Conservation (phyloP, 1,140 invertebrate species). For the Mylabris phalerata region DNA sequence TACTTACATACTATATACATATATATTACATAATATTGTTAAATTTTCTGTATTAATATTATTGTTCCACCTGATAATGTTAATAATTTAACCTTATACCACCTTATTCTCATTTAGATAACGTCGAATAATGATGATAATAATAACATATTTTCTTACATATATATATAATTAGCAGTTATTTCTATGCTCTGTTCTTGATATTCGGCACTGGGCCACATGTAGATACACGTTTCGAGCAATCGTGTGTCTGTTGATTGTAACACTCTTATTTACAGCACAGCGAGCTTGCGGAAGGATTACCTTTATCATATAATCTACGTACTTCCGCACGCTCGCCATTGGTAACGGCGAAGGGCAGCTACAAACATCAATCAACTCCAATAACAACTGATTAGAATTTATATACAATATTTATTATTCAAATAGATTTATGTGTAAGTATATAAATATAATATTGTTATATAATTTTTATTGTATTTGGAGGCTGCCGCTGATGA, state of each 20-base stretch:
- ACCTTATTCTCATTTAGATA: slow-evolving; percentile 6
- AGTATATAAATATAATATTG: not conserved
- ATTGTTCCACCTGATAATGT: slow-evolving; percentile 1
- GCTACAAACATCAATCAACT: not conserved
- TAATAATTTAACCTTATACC: not conserved
- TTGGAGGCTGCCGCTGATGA: not conserved
- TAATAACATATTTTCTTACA: slow-evolving; percentile 8
- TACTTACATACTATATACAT: not conserved
- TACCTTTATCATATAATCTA: not conserved
- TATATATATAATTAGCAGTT: slow-evolving; percentile 1
- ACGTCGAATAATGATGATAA: slow-evolving; percentile 5
- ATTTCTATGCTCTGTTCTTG: slow-evolving; percentile 32
- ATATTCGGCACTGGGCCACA: slow-evolving; percentile 36
- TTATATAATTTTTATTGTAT: not conserved
- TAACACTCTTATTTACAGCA: slow-evolving; percentile 24
- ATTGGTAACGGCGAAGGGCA: slow-evolving; percentile 12
- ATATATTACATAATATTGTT: slow-evolving; percentile 7
- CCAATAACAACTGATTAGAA: too few relatives aligned
- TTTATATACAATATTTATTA: too few relatives aligned
- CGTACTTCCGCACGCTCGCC: slow-evolving; percentile 7
- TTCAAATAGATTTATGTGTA: too few relatives aligned
- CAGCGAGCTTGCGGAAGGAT: slow-evolving; percentile 10
- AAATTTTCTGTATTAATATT: slow-evolving; percentile 5
- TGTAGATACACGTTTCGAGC: slow-evolving; percentile 41
- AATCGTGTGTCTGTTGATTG: slow-evolving; percentile 41